These are phyloP conservation scores for Tenualosa ilisha DNA, from an alignment of 2,797 vertebrate genomes.

Conservation along the genomic window DNA sequence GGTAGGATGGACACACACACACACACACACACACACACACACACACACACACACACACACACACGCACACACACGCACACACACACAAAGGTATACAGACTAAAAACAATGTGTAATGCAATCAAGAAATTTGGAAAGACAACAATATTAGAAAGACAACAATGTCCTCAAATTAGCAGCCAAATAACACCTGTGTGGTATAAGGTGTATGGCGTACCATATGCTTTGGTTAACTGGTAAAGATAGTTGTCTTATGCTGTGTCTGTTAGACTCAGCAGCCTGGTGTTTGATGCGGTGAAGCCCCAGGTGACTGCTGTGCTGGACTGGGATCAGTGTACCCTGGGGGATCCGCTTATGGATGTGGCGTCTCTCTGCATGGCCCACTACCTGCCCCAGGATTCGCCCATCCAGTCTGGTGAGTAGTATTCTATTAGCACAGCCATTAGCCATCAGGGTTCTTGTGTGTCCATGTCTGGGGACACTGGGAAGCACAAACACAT, in stretches of 20 bases:
- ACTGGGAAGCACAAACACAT: not conserved
- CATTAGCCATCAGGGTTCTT: too few species aligned
- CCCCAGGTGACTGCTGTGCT: conserved; percentile 76
- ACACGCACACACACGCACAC: too few species aligned
- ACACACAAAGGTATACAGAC: too few species aligned
- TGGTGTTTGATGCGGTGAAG: conserved; percentile 80
- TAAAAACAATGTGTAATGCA: too few species aligned
- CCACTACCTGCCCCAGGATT: conserved; percentile 69
- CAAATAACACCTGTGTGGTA: too few species aligned
- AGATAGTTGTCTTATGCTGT: not conserved
- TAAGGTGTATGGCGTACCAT: not conserved
- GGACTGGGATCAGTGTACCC: conserved; percentile 79
- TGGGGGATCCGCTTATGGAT: conserved; percentile 79
- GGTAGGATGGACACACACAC: conserved; percentile 58
- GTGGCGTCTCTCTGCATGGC: conserved; percentile 75
- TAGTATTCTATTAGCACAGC: not conserved
- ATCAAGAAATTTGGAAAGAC: too few species aligned
- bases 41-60: too few species aligned
- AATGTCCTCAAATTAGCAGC: not conserved
- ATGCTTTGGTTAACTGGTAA: not conserved
- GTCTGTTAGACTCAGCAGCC: conserved; percentile 74
- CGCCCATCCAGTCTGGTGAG: conserved; percentile 71
- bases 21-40: not conserved
- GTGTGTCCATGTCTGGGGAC: not conserved
- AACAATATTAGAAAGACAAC: too few species aligned